phyloP scores from a whole-genome alignment of 2,113 vertebrate species.

The Tapirus terrestris region DNA sequence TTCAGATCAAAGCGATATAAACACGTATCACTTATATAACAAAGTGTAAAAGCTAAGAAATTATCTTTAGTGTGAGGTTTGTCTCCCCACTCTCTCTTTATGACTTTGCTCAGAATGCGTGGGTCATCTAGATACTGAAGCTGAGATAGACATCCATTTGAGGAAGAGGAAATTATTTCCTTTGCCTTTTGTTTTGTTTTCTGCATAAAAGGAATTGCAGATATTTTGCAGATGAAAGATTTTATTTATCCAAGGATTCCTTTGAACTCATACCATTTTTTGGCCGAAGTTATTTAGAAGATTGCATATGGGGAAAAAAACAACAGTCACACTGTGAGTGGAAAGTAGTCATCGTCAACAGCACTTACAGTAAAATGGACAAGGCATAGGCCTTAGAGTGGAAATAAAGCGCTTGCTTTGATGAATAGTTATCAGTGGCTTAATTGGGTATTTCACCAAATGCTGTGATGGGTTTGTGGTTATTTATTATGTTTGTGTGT shows the following conservation, averaged over 20 bases:
- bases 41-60: not conserved
- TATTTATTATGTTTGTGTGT: not conserved
- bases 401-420: slow-evolving; percentile 49
- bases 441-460: slow-evolving; percentile 49
- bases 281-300: slow-evolving; percentile 46
- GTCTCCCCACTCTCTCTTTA: not conserved
- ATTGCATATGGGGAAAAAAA: not conserved
- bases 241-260: slow-evolving; percentile 52
- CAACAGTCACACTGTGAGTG: not conserved
- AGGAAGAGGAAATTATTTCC: slow-evolving; percentile 43
- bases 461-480: not conserved
- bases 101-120: not conserved
- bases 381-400: not conserved
- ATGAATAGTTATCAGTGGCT: not conserved
- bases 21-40: not conserved
- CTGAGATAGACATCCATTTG: not conserved
- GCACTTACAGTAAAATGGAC: slow-evolving; percentile 34
- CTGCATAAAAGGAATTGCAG: slow-evolving; percentile 57
- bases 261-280: slow-evolving; percentile 51
- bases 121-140: slow-evolving; percentile 42
- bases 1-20: slow-evolving; percentile 49
- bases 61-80: not conserved
- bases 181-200: slow-evolving; percentile 65
- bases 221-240: slow-evolving; percentile 66
- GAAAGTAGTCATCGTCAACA: slow-evolving; percentile 3